Percentiles rank a stretch among this genome's conserved stretches.
phyloP scores from a whole-genome alignment of 1,140 invertebrate species.

The Atopsyche davidsoni region DNA sequence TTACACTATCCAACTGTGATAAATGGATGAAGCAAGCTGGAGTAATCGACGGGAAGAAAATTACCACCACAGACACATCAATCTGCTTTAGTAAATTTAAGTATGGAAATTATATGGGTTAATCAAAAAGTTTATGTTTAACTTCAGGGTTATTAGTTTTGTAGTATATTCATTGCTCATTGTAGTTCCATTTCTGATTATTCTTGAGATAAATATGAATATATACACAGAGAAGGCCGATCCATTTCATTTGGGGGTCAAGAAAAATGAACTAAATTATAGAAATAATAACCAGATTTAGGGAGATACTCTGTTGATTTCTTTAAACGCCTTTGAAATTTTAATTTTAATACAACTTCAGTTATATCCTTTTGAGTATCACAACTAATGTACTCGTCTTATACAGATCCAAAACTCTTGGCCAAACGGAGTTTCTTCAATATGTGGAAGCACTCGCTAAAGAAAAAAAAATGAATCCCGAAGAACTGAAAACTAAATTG shows the following conservation, averaged over 20 bases:
- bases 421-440: constrained; percentile 50
- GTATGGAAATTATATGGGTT: constrained; percentile 57
- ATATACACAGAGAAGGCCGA: no score
- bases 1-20: constrained; percentile 83
- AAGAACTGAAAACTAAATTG: constrained; percentile 54
- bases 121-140: neutral
- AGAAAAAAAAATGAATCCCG: constrained; percentile 49
- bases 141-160: neutral
- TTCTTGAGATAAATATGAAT: neutral
- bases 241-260: no score
- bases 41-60: constrained; percentile 84
- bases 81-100: constrained; percentile 87
- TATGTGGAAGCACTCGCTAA: constrained; percentile 55
- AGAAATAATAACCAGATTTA: no score
- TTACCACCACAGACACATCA: constrained; percentile 83
- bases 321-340: no score
- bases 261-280: no score
- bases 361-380: no score
- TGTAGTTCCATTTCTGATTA: neutral
- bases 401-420: constrained; percentile 40
- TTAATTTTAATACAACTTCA: no score
- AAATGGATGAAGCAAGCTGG: constrained; percentile 95
- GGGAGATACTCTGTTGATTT: no score
- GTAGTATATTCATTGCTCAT: neutral
- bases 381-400: no score